phyloP scores from a whole-genome alignment of 1,140 invertebrate species.

The Steinernema khuongi region DNA sequence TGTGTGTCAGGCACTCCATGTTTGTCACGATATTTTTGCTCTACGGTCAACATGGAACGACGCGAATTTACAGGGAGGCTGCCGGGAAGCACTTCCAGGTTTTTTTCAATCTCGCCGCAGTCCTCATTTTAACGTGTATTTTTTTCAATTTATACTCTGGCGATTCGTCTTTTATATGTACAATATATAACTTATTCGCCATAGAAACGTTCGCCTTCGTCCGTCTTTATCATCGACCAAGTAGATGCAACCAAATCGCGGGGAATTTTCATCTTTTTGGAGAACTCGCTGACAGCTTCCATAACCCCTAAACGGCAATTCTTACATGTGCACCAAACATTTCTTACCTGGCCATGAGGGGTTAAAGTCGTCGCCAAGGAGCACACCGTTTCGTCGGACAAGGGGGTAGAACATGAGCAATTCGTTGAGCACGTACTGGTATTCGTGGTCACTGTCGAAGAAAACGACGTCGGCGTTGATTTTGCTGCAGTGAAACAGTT shows the following conservation, averaged over 20 bases:
- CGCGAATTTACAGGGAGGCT: no score
- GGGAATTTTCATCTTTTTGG: background rate
- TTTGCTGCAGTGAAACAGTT: background rate
- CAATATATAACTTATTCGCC: no score
- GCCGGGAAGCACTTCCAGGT: no score
- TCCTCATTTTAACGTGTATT: no score
- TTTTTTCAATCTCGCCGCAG: no score
- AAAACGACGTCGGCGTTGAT: background rate
- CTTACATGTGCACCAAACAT: background rate
- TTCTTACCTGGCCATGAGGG: background rate
- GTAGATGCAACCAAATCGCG: background rate
- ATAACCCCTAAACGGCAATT: background rate
- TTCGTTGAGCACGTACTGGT: background rate
- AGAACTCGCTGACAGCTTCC: background rate
- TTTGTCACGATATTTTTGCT: no score
- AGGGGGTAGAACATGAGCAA: background rate
- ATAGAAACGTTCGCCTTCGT: no score
- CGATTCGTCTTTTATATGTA: no score
- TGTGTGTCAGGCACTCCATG: no score
- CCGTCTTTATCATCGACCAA: background rate
- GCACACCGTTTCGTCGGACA: background rate
- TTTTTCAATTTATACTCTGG: no score
- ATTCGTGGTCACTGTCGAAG: background rate
- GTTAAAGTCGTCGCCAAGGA: background rate
- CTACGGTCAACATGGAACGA: no score